Evolutionary conservation across 2,888 invertebrate genomes (phyloP).

Genomic region (Atherix ibis): DNA sequence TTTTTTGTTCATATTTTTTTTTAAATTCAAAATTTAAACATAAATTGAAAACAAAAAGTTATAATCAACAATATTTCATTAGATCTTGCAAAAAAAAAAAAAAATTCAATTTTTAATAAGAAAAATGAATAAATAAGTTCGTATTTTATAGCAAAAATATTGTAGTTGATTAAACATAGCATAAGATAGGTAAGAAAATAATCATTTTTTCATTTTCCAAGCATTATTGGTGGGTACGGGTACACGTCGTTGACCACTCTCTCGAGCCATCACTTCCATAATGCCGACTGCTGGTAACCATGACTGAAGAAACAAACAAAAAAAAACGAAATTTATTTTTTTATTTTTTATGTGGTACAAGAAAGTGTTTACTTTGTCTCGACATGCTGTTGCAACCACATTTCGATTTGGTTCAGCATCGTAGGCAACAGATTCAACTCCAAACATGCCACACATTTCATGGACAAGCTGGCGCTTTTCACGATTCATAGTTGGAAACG

Average conservation of each 20-base stretch:
- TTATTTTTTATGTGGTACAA: background rate
- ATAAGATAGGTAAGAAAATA: no score
- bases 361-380: conserved; percentile 45
- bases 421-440: conserved; percentile 84
- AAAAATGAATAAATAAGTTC: no score
- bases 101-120: no score
- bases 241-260: conserved; percentile 62
- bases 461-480: conserved; percentile 85
- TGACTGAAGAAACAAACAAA: conserved; percentile 38
- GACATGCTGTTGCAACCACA: conserved; percentile 79
- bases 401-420: conserved; percentile 92
- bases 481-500: conserved; percentile 86
- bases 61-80: no score
- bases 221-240: conserved; percentile 51
- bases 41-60: conserved; percentile 2
- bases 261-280: conserved; percentile 62
- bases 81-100: no score
- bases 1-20: no score
- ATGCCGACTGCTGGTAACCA: conserved; percentile 82
- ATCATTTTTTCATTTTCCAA: conserved; percentile 27
- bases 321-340: conserved; percentile 5
- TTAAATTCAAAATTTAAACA: no score
- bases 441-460: conserved; percentile 89
- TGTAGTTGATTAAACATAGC: no score
- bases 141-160: no score